Base-by-base conservation (phyloP, 2,888 invertebrate genomes). In the Smittia sp. region DNA sequence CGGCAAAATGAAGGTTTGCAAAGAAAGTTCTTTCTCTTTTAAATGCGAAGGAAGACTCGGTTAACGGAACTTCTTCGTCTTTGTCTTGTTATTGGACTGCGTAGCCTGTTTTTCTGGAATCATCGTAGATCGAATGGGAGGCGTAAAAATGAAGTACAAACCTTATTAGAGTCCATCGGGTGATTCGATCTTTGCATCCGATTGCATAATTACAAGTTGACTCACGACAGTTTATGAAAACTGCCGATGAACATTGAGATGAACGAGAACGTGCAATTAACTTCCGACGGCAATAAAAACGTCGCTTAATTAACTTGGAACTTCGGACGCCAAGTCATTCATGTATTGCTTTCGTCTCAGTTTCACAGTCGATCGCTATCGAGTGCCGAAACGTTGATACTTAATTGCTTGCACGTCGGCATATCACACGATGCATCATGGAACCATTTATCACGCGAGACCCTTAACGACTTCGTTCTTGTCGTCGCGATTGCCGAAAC, bases 1-100 rank as follows among this genome's bases (percentile, higher is more conserved):
- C 25, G 27, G 18, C 6, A 58, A 58, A 72, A 72, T 72, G 58
- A 70, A 70, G 54, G 32, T 18, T 20, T 4, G 20, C 58, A 38
- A 72, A 24, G 70, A 72, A 72, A 72, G 58, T 72, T 72, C 70
- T 72, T 72, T 72, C 70, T 72, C 70, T 72, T 72, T 72, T 72
- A 22, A 20, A 9, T 20, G 9, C 24, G 58, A 58, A 24, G 58
- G 58, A 4, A 27, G 27, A 27, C 25, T 6, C 6, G 25, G 25
- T 2, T 63, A 63, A 63, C 63, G 63, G 63, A 24, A 24, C 11
- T 63, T 63, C 15, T 27, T 27, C 27, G 11, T 25, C 46, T 46
- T 46, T n/a, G 46, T 15, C n/a, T 46, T 46, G 46, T 46, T 15
- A 11, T 15, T 13, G 46, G n/a, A 46, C 32, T 32, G 32, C 32